Base-by-base conservation (phyloP, 2,113 vertebrate genomes). In the Calyptommatus sinebrachiatus region DNA sequence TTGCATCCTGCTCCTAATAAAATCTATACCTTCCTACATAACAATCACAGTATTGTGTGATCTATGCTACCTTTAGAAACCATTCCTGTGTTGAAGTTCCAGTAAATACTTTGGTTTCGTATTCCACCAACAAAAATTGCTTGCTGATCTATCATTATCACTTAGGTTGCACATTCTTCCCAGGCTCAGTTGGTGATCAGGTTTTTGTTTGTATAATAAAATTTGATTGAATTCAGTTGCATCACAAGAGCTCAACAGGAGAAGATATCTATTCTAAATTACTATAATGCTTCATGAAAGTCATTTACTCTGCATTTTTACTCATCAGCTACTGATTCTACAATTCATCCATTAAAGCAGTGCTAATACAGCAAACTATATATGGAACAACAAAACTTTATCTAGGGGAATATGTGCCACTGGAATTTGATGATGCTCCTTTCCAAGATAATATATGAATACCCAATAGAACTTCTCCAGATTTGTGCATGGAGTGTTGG, bases 1-100 rank as follows among this genome's bases (percentile, higher is more conserved):
- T 24, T 65, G 67, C 16, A 72, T 79, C 78, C 78, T 72, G 78
- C n/a, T 31, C 69, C 41, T 72, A 71, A 72, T 79, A 71, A 72
- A 71, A 79, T 79, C 60, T n/a, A 65, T 79, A 65, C 60, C 71
- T 63, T 72, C 41, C 20, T 63, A 16, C 2, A 4, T 63, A 48
- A 60, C n/a, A 72, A 31, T 63, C 78, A 71, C 45, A 61, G n/a
- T 26, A 26, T 65, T 28, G 29, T 63, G 63, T 65, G 60, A 72
- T 71, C 69, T 72, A 79, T 71, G 41, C 60, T 62, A 65, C 78
- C 69, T 79, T 72, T 31, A 26, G 57, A 72, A 24, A 20, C 28
- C n/a, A 11, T 71, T 35, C 35, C n/a, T 8, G 48, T 24, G 6
- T 41, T 48, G 60, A 79, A 63, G 16, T 79, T 79, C 78, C 78